Base-by-base conservation (phyloP, 2,888 invertebrate genomes). In the Netelia melanura region DNA sequence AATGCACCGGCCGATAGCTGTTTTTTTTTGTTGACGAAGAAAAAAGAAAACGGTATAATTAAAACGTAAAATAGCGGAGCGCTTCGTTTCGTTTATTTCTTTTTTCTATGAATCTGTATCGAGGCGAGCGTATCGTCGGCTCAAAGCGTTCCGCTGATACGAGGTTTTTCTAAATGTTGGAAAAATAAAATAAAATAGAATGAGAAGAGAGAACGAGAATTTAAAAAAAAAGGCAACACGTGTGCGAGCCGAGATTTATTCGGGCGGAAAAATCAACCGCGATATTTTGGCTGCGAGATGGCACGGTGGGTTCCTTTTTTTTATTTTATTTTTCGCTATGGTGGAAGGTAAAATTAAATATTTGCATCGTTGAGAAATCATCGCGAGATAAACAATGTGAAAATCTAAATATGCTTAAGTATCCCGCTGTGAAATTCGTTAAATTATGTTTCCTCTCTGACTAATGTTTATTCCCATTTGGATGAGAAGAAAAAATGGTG, bases 211-310 rank as follows among this genome's bases (percentile, higher is more conserved):
- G 30, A 30, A 30, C 30, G 30, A 30, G 30, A 5, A 5, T 17
- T 54, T 38, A 8, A 30, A 43, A 44, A 44, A 44, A 38, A 44
- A 17, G 17, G 44, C 38, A 58, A 70, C 58, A 48, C 61, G 58
- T 1, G 21, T 14, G 30, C 48, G 8, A 23, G 43, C 58, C 17
- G 48, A 38, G 38, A 62, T 78, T 70, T 68, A 78, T 48, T 61
- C 23, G 25, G 1, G 61, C 61, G 77, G 58, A 78, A 78, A 58
- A 25, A 44, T 78, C 48, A 62, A 11, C 61, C 61, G 44, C n/a
- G 48, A 48, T 61, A 58, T 58, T 44, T 48, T 43, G 30, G 58
- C 56, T 25, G 30, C 14, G 58, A 68, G n/a, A 25, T 76, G 52
- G 2, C 21, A 21, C 25, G 23, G 25, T 48, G 3, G 25, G 58